Base-by-base conservation (phyloP, 2,113 vertebrate genomes). In the Eidolon helvum region DNA sequence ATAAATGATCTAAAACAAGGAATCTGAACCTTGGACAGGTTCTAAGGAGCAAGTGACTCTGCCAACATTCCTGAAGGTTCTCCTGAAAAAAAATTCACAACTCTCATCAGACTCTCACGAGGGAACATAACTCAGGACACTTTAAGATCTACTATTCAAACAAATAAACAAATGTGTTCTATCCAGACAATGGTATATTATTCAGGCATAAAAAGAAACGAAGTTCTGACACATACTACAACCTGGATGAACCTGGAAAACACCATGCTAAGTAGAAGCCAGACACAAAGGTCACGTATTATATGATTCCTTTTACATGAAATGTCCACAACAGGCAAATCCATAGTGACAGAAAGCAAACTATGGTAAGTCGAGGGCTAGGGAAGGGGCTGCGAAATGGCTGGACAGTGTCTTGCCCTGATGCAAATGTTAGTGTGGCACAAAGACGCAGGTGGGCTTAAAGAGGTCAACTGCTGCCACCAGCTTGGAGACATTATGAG, bases 331-430 rank as follows among this genome's bases (percentile, higher is more conserved):
- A 87, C 5, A 50, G 26, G 30, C 33, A 83, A 59, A 69, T 8
- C 50, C 40, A 48, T 0, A 48, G 78, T 83, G 4, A 68, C 21
- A 21, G 78, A 40, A 22, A 66, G 40, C 1, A 16, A 35, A 43
- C 35, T 4, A 0, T 2, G 55, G 18, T 4, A 50, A 50, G 40
- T 45, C 14, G 21, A 30, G 35, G 33, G 59, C 45, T 74, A 59
- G 48, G 45, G 21, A 5, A 55, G 16, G 19, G 50, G 77, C 53
- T 11, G 50, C 7, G 6, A 71, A 40, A 43, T 18, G 35, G 48
- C 38, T 6, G 2, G 30, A 68, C 21, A n/a, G 48, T 0, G 0
- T 4, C 35, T 5, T 57, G 26, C 14, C 9, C 16, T 10, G 5
- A 50, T 11, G 63, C 15, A 57, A 35, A 10, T 8, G 43, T 45